phyloP scores from a whole-genome alignment of 1,140 invertebrate genomes.

The Aphis craccivora region DNA sequence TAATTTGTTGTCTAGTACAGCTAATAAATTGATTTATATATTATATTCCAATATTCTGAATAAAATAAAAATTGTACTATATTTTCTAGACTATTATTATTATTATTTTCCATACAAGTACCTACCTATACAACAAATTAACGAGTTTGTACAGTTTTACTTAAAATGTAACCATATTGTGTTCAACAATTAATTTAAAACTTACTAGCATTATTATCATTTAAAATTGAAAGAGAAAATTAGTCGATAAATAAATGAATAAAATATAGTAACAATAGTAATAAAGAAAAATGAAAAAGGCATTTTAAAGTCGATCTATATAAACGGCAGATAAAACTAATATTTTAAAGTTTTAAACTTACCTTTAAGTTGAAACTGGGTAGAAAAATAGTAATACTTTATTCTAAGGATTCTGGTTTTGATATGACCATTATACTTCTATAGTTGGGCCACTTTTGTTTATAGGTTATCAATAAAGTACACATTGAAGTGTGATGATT shows the following conservation, averaged over 20 bases:
- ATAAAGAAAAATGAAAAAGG: neutral
- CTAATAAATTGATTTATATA: neutral
- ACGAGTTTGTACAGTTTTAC: neutral
- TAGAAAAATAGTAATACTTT: slow-evolving; percentile 22
- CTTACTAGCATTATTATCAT: too few relatives aligned
- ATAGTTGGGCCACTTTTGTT: neutral
- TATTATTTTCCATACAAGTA: neutral
- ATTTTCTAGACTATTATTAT: neutral
- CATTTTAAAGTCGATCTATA: neutral
- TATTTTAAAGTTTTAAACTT: neutral
- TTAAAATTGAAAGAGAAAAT: neutral
- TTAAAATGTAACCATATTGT: too few relatives aligned
- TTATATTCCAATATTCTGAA: neutral
- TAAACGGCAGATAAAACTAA: neutral
- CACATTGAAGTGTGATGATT: neutral
- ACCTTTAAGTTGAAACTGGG: neutral
- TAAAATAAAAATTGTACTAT: neutral
- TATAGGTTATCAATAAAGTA: neutral
- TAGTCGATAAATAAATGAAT: neutral
- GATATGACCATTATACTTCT: neutral
- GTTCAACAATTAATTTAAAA: neutral
- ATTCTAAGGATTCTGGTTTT: slow-evolving; percentile 16
- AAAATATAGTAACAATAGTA: neutral
- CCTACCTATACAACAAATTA: neutral
- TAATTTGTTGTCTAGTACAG: neutral